These are phyloP conservation scores for Myiagra hebetior DNA, from an alignment of 2,113 vertebrate species.

Conservation along the genomic window DNA sequence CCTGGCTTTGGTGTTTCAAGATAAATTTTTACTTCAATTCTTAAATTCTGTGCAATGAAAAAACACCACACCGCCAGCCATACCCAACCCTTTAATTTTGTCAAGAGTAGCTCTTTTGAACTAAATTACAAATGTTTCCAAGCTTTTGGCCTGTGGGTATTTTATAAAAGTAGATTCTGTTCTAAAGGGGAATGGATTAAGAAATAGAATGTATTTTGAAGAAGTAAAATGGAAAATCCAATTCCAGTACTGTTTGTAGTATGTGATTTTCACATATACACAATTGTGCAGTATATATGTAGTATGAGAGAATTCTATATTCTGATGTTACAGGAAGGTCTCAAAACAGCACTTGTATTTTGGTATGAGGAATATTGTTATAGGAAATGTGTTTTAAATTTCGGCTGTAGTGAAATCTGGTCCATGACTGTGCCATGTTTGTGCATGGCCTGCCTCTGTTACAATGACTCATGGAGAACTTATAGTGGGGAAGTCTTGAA, in stretches of 20 bases:
- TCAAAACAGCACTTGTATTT: background rate
- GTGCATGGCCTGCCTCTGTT: background rate
- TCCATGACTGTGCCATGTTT: background rate
- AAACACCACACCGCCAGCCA: background rate
- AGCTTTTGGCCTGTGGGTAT: background rate
- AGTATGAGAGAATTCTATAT: background rate
- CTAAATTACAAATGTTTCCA: background rate
- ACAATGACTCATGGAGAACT: background rate
- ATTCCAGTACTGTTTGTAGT: background rate
- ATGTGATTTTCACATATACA: background rate
- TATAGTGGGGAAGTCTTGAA: background rate
- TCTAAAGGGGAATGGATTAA: background rate
- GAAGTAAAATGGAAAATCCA: constrained; percentile 17
- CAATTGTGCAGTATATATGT: background rate
- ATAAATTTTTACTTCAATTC: background rate
- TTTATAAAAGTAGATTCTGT: background rate
- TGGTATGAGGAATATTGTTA: background rate
- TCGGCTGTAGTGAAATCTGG: background rate
- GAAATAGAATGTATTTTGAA: background rate
- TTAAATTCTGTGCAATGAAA: background rate
- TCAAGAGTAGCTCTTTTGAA: background rate
- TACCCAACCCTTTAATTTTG: background rate
- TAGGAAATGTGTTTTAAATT: background rate
- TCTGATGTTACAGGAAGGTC: background rate
- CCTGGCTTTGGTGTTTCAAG: background rate